Base-by-base conservation (phyloP, 2,888 invertebrate genomes). In the Tholera decimalis region DNA sequence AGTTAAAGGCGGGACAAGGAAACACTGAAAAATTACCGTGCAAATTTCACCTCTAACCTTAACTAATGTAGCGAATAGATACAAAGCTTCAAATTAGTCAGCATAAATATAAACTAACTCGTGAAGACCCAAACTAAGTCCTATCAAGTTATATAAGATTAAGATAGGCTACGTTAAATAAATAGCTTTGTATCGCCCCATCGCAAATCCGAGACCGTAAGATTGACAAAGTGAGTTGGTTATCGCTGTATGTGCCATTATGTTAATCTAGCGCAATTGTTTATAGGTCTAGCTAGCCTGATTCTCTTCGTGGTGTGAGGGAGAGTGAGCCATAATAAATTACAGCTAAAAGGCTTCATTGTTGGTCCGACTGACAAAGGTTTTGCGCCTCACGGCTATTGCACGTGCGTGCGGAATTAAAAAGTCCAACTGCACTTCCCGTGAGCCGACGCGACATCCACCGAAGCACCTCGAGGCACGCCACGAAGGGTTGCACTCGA, bases 331-430 rank as follows among this genome's bases (percentile, higher is more conserved):
- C 80, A 80, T 82, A 81, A 91, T 92, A 91, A 91, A 91, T 92
- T 90, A 89, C 85, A 54, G 83, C 83, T 87, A 88, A 88, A 88
- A 87, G 88, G 83, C 86, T 84, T 88, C 86, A 90, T 91, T 91
- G 89, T 91, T 86, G 86, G 72, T 74, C 72, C 73, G 70, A 75
- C 80, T 85, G 88, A 90, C 89, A 91, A 90, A 89, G 91, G 88
- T 81, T 84, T 76, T 79, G 77, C 80, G 80, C 82, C 83, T 83
- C 73, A 74, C 82, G 68, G 82, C 84, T 83, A 82, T 85, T 85
- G 82, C 74, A 87, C 79, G 85, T 87, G 87, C 86, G 87, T 86
- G 82, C 70, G 72, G 85, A 86, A 87, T 88, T 85, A 88, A 89
- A 86, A 82, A 75, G 77, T 74, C 81, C 75, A 76, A 77, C 83